These are phyloP conservation scores for Neodiprion fabricii DNA, from an alignment of 1,140 invertebrate genomes.

Conservation along the genomic window DNA sequence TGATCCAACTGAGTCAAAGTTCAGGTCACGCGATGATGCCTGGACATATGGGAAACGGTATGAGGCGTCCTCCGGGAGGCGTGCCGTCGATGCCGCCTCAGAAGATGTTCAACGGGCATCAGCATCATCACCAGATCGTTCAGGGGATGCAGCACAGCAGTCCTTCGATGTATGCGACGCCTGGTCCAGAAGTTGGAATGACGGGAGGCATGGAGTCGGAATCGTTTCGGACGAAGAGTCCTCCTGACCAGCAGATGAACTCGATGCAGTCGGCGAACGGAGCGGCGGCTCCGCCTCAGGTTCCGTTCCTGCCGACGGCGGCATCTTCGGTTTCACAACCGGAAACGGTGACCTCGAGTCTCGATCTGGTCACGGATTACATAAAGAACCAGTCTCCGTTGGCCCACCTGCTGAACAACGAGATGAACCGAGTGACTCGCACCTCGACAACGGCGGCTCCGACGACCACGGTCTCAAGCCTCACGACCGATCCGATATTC, in stretches of 20 bases:
- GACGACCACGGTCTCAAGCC: constrained; percentile 46
- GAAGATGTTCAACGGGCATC: neutral
- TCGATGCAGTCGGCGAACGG: too few relatives aligned
- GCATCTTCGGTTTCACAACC: neutral
- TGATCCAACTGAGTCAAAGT: neutral
- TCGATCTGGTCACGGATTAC: constrained; percentile 9
- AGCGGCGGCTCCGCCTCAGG: neutral
- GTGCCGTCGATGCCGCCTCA: neutral
- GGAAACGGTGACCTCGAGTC: neutral
- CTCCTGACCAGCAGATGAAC: too few relatives aligned
- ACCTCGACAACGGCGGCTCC: constrained; percentile 55
- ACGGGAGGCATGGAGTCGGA: too few relatives aligned
- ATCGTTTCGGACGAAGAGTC: too few relatives aligned
- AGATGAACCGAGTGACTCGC: constrained; percentile 36
- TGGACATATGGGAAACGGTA: neutral
- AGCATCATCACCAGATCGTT: neutral
- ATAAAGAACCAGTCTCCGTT: constrained; percentile 20
- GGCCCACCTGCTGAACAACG: constrained; percentile 30
- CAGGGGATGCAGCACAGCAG: neutral
- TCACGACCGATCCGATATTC: constrained; percentile 64
- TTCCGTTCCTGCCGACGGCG: neutral
- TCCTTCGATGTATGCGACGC: neutral
- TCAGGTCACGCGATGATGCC: constrained; percentile 1
- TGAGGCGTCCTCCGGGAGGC: neutral
- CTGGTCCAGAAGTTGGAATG: neutral